Evolutionary conservation across 2,888 invertebrate genomes (phyloP).

Genomic region (Schizotus pectinicornis): DNA sequence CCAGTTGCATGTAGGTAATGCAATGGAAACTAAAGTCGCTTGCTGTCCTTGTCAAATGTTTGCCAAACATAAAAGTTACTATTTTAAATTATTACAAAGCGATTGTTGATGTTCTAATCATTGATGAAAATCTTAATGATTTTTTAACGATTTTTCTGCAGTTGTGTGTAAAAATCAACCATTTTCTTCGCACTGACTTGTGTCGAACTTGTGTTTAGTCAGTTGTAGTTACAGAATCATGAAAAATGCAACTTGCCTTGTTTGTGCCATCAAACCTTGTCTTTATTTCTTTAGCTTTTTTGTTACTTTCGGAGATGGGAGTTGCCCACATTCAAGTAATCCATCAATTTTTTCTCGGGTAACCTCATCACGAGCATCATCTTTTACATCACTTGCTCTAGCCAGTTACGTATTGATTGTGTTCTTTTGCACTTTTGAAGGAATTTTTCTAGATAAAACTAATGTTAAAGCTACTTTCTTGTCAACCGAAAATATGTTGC

Average conservation of each 20-base stretch:
- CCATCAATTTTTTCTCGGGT: not conserved
- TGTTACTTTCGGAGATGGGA: not conserved
- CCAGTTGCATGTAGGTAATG: too few species aligned
- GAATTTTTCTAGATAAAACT: not conserved
- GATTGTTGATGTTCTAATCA: too few species aligned
- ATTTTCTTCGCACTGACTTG: too few species aligned
- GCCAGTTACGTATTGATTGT: not conserved
- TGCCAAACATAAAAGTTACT: too few species aligned
- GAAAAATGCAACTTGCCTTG: too few species aligned
- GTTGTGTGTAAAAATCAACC: not conserved
- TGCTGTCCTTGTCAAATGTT: too few species aligned
- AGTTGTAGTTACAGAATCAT: too few species aligned
- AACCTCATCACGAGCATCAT: not conserved
- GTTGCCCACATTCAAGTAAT: not conserved
- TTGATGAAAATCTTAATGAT: not conserved
- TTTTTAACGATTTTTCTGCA: not conserved
- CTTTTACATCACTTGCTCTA: not conserved
- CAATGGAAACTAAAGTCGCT: too few species aligned
- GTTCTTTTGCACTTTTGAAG: not conserved
- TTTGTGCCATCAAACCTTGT: too few species aligned
- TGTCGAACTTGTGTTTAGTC: too few species aligned
- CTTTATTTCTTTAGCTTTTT: too few species aligned
- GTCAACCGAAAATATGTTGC: not conserved
- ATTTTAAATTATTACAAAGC: too few species aligned
- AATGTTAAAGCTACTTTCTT: not conserved